Evolutionary conservation across 2,888 invertebrate species (phyloP), one percentile per base, ranked within the genome.

Genomic region (Oconnorella tubifera): DNA sequence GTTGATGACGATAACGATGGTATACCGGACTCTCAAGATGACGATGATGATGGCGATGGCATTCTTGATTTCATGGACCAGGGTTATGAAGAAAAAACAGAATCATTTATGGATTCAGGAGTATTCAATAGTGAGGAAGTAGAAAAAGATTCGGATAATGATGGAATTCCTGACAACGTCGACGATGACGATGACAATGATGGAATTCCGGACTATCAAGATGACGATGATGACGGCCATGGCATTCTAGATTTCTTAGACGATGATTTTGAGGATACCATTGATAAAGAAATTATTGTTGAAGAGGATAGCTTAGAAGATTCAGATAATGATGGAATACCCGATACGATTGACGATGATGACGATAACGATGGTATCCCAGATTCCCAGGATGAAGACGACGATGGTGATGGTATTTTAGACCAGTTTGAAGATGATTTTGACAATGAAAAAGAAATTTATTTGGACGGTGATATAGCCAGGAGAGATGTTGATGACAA

Each of bases 151-250:
- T 55, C 59, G 28, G 71, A 72, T 65, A 68, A 66, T 56, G 75
- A 76, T 68, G 75, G 74, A n/a, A 74, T 74, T 56, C 75, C 75
- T 48, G 75, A 76, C 69, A 27, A 27, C 2, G 23, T 71, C 3
- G 67, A 72, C 33, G 58, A 65, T 27, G 74, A 75, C 56, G 72
- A 62, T 48, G 59, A 49, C 19, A 64, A 68, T 57, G 66, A 66
- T 60, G 63, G 64, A 32, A 59, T 29, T 57, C 66, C 68, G 48
- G 72, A 66, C 19, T 69, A 28, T 62, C 25, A 27, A 33, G 40
- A 56, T 28, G 3, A 19, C n/a, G 56, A 49, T 40, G 56, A 56
- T 33, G 62, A 62, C n/a, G 33, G 31, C 4, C 59, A 56, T 23
- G 61, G 55, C 25, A 49, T 25, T 53, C 50, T 25, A 58, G 27